Base-by-base conservation (phyloP, 2,888 invertebrate genomes). In the Seira ritae region DNA sequence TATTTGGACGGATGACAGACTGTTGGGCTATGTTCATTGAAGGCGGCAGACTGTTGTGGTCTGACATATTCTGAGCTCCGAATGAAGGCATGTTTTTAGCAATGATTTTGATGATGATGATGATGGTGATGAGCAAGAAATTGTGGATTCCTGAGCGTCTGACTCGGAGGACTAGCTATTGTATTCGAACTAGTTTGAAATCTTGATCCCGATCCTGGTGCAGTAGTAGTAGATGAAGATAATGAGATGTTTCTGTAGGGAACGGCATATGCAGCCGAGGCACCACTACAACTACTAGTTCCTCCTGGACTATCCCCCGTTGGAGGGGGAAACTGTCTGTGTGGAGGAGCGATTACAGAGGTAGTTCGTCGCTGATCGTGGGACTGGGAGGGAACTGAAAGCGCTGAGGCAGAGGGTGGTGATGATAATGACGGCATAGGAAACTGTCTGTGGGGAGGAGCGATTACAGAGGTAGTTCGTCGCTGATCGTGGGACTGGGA, bases 111-210 rank as follows among this genome's bases (percentile, higher is more conserved):
- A 67, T 42, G 65, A 37, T 76, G 66, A 31, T 68, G 23, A 46
- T 67, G 42, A 42, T 42, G 60, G n/a, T 17, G 12, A 23, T 81
- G 81, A 81, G 81, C 81, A 83, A 83, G 8, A 46, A 65, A 74
- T 46, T 83, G 84, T 70, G 84, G 55, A 84, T 74, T 73, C 23
- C 74, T 82, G 75, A 79, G 74, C 80, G 62, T 62, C 60, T 82
- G 69, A n/a, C n/a, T n/a, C n/a, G n/a, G n/a, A 31, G 46, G 2
- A 55, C 31, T 69, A 55, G 37, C 31, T 31, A 17, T 31, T 4
- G 37, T 4, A n/a, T n/a, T n/a, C n/a, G n/a, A n/a, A n/a, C n/a
- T n/a, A 20, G 68, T 3, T 24, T 68, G 37, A 68, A 31, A 12
- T 68, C 31, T 68, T 66, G 10, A 22, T 68, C 31, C 31, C 2